Base-by-base conservation (phyloP, 2,797 vertebrate species). In the Tadarida brasiliensis region DNA sequence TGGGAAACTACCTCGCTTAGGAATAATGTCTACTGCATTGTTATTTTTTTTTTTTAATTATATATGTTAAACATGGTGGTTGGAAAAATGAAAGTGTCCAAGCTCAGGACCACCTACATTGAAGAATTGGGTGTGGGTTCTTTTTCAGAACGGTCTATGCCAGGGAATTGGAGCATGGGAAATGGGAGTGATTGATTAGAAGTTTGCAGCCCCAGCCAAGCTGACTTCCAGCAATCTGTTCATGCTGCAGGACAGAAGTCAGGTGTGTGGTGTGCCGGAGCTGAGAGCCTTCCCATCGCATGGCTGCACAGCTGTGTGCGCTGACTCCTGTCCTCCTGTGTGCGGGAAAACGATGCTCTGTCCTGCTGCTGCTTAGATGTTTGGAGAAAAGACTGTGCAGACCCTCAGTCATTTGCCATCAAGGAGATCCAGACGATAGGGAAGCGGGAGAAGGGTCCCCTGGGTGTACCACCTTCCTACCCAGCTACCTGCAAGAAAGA, bases 381-480 rank as follows among this genome's bases (percentile, higher is more conserved):
- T 12, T 59, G 24, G 59, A 87, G 86, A 71, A 63, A 22, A 28
- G 35, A 93, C 70, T 59, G 2, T 35, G 39, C 11, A 76, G 80
- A 83, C 59, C 33, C 76, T 67, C 33, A 90, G 74, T 90, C 11
- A 16, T 92, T 94, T 95, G 61, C 59, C 83, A 44, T 47, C 68
- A 39, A 78, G 89, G 68, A 39, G n/a, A 15, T 59, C 10, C 24
- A 54, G 78, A 80, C 14, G 68, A 84, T 7, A 12, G 54, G 59
- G n/a, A 47, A 56, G 12, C 20, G 24, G n/a, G 16, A 59, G 24
- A 49, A 76, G 1, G 30, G 33, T 6, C 12, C 65, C 47, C 35
- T n/a, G 67, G n/a, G 16, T 4, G 24, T 10, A 26, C 12, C 30
- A 11, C 22, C 17, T 87, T 63, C 61, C 74, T n/a, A 9, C 15